Conservation (phyloP, 2,113 vertebrate species). For the Daphoenositta chrysoptera region DNA sequence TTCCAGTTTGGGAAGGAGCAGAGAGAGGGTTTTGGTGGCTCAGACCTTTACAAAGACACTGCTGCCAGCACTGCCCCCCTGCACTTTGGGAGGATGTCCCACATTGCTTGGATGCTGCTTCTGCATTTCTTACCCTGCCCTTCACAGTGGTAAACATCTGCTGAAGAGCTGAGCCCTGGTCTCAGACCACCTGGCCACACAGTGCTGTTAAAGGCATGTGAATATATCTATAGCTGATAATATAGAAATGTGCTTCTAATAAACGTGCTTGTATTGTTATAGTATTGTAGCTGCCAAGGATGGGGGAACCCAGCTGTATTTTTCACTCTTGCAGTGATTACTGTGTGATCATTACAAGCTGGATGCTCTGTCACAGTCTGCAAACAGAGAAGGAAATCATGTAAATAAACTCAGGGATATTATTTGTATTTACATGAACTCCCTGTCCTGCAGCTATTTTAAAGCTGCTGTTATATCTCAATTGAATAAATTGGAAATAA, state of each 20-base stretch:
- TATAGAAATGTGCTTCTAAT: neutral
- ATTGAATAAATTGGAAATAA: neutral
- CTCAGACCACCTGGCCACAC: neutral
- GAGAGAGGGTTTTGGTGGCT: neutral
- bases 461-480: neutral
- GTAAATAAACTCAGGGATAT: neutral
- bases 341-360: neutral
- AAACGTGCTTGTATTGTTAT: neutral
- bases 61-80: neutral
- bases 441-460: neutral
- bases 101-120: neutral
- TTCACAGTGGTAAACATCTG: neutral
- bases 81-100: neutral
- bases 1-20: neutral
- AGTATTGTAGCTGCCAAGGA: neutral
- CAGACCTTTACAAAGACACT: neutral
- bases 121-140: neutral
- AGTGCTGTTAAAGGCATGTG: neutral
- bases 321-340: neutral
- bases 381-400: neutral
- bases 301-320: neutral
- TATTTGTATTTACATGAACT: neutral
- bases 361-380: neutral
- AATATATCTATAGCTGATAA: neutral
- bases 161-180: neutral